Evolutionary conservation across 2,888 invertebrate genomes (phyloP).

Genomic region (Rambutsinella grinnellia): DNA sequence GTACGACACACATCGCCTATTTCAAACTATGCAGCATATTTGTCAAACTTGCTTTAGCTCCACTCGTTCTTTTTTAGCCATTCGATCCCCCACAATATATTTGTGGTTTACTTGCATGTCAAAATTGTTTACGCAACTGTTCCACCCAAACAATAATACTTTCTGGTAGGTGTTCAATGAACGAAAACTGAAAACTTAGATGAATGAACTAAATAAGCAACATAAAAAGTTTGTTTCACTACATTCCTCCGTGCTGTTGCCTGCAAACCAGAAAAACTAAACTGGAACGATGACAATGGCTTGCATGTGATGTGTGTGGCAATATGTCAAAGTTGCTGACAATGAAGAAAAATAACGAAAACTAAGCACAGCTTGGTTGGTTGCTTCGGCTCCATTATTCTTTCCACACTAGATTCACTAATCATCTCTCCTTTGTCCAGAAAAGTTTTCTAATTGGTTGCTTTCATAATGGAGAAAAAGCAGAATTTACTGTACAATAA

Average conservation of each 20-base stretch:
- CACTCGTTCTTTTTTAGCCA: neutral
- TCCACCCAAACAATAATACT: too few relatives aligned
- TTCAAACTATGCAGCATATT: too few relatives aligned
- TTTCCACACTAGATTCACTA: neutral
- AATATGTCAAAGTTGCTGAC: constrained; percentile 41
- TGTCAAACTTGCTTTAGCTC: too few relatives aligned
- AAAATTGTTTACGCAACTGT: neutral
- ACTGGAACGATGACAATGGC: neutral
- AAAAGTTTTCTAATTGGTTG: too few relatives aligned
- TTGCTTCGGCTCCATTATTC: neutral
- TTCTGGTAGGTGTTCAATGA: neutral
- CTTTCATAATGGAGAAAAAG: too few relatives aligned
- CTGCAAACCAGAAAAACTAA: neutral
- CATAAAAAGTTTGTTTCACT: neutral
- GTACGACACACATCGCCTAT: too few relatives aligned
- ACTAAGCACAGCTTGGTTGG: neutral
- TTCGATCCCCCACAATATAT: too few relatives aligned
- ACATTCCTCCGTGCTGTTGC: neutral
- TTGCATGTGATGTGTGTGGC: constrained; percentile 23
- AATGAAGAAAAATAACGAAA: constrained; percentile 35
- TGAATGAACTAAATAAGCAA: too few relatives aligned
- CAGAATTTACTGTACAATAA: too few relatives aligned
- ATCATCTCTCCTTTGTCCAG: neutral
- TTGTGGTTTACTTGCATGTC: neutral
- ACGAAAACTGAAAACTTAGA: neutral